These are phyloP conservation scores for Eulithis testata DNA, from an alignment of 2,888 invertebrate species.

Conservation along the genomic window DNA sequence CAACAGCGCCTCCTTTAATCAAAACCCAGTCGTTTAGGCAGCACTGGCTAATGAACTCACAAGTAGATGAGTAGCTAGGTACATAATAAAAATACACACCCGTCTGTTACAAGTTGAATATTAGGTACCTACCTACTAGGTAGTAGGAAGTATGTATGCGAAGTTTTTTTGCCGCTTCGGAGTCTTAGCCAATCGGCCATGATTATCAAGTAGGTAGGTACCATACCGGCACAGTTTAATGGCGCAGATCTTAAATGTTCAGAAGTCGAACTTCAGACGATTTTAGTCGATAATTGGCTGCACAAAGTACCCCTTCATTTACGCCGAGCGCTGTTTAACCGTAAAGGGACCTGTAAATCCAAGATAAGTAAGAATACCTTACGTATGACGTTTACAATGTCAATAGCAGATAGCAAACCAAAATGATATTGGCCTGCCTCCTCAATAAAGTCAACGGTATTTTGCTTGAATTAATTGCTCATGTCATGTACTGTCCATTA, in stretches of 20 bases:
- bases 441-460: slow-evolving; percentile 60
- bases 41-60: too few relatives aligned
- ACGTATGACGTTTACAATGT: slow-evolving; percentile 53
- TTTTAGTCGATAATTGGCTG: too few relatives aligned
- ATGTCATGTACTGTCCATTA: slow-evolving; percentile 43
- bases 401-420: slow-evolving; percentile 56
- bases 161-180: slow-evolving; percentile 40
- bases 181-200: slow-evolving; percentile 43
- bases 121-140: neutral
- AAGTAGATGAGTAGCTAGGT: neutral
- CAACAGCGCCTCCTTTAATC: too few relatives aligned
- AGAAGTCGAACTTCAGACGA: too few relatives aligned
- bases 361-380: too few relatives aligned
- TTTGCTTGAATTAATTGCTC: slow-evolving; percentile 55
- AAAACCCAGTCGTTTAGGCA: too few relatives aligned
- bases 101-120: neutral
- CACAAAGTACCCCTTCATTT: too few relatives aligned
- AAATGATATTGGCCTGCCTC: slow-evolving; percentile 61
- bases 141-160: slow-evolving; percentile 6
- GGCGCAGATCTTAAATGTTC: too few relatives aligned
- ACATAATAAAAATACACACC: too few relatives aligned
- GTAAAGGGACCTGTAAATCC: too few relatives aligned
- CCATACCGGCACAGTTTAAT: too few relatives aligned
- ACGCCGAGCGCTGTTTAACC: too few relatives aligned
- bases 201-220: slow-evolving; percentile 39